A percentile compares a stretch with the other conserved stretches of the same genome.
phyloP scores from a whole-genome alignment of 2,888 invertebrate genomes.

The Azorinus chamasolen region DNA sequence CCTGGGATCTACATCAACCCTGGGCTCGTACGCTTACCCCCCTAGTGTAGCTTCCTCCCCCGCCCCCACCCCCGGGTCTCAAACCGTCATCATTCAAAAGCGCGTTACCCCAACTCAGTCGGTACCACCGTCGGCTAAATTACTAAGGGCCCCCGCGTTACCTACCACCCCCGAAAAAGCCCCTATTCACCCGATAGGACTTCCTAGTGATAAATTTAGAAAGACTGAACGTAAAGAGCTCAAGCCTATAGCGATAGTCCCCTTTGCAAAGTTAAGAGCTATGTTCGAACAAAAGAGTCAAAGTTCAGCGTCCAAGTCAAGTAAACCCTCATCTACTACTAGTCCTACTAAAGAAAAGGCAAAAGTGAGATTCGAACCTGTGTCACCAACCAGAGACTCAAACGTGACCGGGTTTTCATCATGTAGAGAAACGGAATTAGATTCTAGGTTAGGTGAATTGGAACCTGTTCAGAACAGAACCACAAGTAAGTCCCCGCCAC shows the following conservation, averaged over 20 bases:
- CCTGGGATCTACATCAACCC: constrained; percentile 77
- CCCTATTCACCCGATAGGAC: constrained; percentile 64
- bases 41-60: constrained; percentile 78
- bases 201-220: constrained; percentile 81
- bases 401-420: constrained; percentile 6
- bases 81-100: constrained; percentile 80
- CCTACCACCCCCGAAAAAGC: constrained; percentile 72
- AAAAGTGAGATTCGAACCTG: constrained; percentile 47
- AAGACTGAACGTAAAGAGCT: constrained; percentile 76
- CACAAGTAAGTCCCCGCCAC: constrained; percentile 38
- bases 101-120: constrained; percentile 76
- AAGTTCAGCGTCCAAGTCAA: constrained; percentile 28
- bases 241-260: constrained; percentile 81
- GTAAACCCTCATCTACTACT: constrained; percentile 38
- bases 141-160: constrained; percentile 68
- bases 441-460: not conserved
- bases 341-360: constrained; percentile 55
- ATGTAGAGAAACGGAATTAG: constrained; percentile 45
- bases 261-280: constrained; percentile 79
- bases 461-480: constrained; percentile 63
- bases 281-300: constrained; percentile 75
- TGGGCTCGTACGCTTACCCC: constrained; percentile 74
- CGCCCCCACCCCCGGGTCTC: constrained; percentile 72
- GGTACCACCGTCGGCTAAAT: constrained; percentile 53
- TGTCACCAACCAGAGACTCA: constrained; percentile 31